Base-by-base conservation (phyloP, 2,888 invertebrate species). In the Pachycephus smyrnensis region DNA sequence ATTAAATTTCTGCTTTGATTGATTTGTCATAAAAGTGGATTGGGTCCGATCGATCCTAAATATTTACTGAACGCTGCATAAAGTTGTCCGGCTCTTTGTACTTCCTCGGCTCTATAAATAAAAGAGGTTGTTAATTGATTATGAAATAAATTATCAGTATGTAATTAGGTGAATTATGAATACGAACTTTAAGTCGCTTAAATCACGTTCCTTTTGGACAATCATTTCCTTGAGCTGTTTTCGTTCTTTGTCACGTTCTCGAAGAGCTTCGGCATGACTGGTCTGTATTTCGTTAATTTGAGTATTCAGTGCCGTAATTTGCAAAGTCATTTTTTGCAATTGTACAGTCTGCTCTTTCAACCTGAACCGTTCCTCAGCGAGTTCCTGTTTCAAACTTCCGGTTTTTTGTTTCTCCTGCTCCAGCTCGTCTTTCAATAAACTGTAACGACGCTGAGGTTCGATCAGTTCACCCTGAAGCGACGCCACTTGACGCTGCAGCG, bases 21-120 rank as follows among this genome's bases (percentile, higher is more conserved):
- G 30, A 74, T 76, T 40, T 68, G 76, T 81, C 77, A 82, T 76
- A 80, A 79, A 31, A 80, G 75, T 23, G 80, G 73, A 75, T 81
- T 86, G 15, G 86, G 83, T 76, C 86, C 85, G 40, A 88, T 86
- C 4, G 89, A 86, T 73, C 88, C 88, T 32, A 91, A 82, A 75
- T 89, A 90, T 78, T 90, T 90, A 74, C 84, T 90, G 75, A 91
- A 88, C 12, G 91, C 91, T 23, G 89, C 87, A 78, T 90, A 90
- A 23, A 90, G 86, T 55, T 88, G 88, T 75, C 87, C 86, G 4
- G 88, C 89, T 78, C 88, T 85, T 79, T 90, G 89, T 31, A 88
- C 88, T 82, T 91, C 90, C 73, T 90, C 89, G n/a, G 88, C 86
- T 78, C 89, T 90, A 80, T 73, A 68, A 69, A 37, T 33, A 77